A percentile compares a stretch with the other conserved stretches of the same genome.
phyloP scores from a whole-genome alignment of 2,113 vertebrate genomes.

The Mirounga angustirostris region DNA sequence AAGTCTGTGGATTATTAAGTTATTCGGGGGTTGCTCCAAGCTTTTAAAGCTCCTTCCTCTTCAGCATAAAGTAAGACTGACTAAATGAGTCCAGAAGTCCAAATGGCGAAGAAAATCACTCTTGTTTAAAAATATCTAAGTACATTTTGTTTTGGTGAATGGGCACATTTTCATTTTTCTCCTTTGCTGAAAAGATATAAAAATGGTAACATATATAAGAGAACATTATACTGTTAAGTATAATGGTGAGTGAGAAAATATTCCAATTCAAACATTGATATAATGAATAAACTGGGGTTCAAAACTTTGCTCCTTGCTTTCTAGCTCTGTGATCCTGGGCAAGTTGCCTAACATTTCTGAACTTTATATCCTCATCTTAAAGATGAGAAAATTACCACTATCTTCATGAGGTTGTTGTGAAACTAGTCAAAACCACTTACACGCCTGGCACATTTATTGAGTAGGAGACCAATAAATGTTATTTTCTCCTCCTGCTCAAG shows the following conservation, averaged over 20 bases:
- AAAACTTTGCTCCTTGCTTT: not conserved
- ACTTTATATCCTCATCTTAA: not conserved
- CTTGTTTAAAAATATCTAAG: slow-evolving; percentile 1
- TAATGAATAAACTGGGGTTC: not conserved
- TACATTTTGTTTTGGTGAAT: slow-evolving; percentile 40
- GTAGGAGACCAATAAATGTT: not conserved
- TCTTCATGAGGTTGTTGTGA: not conserved
- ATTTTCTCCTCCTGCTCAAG: not conserved
- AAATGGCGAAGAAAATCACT: not conserved
- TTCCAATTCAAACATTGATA: not conserved
- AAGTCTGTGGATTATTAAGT: not conserved
- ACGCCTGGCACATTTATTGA: not conserved
- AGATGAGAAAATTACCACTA: not conserved
- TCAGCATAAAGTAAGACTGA: not conserved
- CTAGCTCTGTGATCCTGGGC: not conserved
- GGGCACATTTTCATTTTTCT: slow-evolving; percentile 43
- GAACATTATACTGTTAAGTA: not conserved
- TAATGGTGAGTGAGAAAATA: not conserved
- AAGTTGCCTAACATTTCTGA: slow-evolving; percentile 11
- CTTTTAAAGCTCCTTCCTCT: slow-evolving; percentile 31
- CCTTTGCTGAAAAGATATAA: slow-evolving; percentile 61
- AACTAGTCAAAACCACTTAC: not conserved
- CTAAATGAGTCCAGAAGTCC: slow-evolving; percentile 37
- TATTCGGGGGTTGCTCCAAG: not conserved
- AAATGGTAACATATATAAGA: not conserved